Conservation (phyloP, 2,888 invertebrate species). For the Hyposoter dolosus region DNA sequence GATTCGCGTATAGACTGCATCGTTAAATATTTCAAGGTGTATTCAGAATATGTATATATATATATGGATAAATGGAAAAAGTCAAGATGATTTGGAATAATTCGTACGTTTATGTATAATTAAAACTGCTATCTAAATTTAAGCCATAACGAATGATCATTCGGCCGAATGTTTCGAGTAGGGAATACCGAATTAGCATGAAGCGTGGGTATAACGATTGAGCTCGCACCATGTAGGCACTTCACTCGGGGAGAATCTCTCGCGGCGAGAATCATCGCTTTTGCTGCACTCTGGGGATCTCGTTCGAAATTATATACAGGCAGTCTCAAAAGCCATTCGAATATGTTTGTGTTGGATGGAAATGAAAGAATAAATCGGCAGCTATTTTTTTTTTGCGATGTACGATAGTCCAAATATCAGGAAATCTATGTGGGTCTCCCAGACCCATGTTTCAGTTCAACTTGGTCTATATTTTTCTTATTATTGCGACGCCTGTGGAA, state of each 20-base stretch:
- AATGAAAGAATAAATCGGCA: not conserved
- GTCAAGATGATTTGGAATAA: slow-evolving; percentile 11
- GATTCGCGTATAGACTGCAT: not conserved
- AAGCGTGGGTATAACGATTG: slow-evolving; percentile 47
- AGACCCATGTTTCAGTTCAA: slow-evolving; percentile 43
- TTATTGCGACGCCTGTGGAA: not conserved
- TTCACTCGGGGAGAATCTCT: slow-evolving; percentile 11
- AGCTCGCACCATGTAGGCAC: slow-evolving; percentile 34
- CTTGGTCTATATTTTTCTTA: not conserved
- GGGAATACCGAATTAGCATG: slow-evolving; percentile 42
- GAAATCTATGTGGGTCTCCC: not conserved
- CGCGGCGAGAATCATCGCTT: slow-evolving; percentile 30
- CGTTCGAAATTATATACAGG: slow-evolving; percentile 1
- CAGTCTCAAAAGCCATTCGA: not conserved
- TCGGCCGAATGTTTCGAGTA: slow-evolving; percentile 19
- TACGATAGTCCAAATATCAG: not conserved
- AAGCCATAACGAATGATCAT: slow-evolving; percentile 30
- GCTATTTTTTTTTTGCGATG: not conserved
- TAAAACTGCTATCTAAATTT: slow-evolving; percentile 25
- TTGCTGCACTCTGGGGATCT: not conserved
- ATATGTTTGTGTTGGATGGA: not conserved
- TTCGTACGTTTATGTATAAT: slow-evolving; percentile 26
- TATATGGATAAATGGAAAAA: not conserved
- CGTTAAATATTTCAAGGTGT: not conserved
- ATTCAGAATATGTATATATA: not conserved